Percentiles rank a stretch among this genome's conserved stretches.
These are phyloP conservation scores for Pterostichus madidus DNA, from an alignment of 2,888 invertebrate genomes.

Conservation along the genomic window DNA sequence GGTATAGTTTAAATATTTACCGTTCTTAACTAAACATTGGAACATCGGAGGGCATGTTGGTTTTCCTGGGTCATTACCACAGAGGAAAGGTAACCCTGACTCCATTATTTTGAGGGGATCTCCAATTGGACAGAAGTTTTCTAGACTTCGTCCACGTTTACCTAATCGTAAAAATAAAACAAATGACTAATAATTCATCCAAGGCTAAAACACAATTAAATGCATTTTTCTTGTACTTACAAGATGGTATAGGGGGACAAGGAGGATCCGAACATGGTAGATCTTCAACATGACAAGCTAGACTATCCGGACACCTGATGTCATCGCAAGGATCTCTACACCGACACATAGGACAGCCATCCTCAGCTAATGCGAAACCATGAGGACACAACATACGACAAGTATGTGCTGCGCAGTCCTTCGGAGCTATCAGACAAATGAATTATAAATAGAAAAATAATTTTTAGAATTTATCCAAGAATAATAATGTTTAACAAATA, in stretches of 20 bases:
- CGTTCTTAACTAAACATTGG: conserved; percentile 87
- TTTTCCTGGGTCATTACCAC: conserved; percentile 89
- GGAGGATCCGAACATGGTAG: conserved; percentile 88
- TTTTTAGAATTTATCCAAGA: not conserved
- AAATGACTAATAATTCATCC: not conserved
- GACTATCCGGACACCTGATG: conserved; percentile 86
- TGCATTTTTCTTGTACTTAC: conserved; percentile 76
- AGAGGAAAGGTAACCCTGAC: conserved; percentile 88
- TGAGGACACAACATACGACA: conserved; percentile 93
- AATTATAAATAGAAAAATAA: not conserved
- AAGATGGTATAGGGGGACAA: conserved; percentile 91
- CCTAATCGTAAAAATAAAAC: conserved; percentile 76
- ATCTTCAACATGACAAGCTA: conserved; percentile 89
- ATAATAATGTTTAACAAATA: too few relatives aligned
- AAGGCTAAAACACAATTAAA: not conserved
- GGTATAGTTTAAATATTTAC: conserved; percentile 74
- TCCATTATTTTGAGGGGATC: conserved; percentile 85
- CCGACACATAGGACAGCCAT: conserved; percentile 89
- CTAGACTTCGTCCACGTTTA: conserved; percentile 87
- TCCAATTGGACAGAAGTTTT: conserved; percentile 89
- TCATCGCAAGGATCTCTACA: conserved; percentile 90
- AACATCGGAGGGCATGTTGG: conserved; percentile 91
- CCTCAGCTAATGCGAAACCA: conserved; percentile 85
- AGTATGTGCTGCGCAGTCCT: conserved; percentile 87
- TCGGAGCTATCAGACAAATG: conserved; percentile 77